Percentiles rank a stretch among this genome's conserved stretches.
These are phyloP conservation scores for Hetaerina titia DNA, from an alignment of 2,888 invertebrate species.

Conservation along the genomic window DNA sequence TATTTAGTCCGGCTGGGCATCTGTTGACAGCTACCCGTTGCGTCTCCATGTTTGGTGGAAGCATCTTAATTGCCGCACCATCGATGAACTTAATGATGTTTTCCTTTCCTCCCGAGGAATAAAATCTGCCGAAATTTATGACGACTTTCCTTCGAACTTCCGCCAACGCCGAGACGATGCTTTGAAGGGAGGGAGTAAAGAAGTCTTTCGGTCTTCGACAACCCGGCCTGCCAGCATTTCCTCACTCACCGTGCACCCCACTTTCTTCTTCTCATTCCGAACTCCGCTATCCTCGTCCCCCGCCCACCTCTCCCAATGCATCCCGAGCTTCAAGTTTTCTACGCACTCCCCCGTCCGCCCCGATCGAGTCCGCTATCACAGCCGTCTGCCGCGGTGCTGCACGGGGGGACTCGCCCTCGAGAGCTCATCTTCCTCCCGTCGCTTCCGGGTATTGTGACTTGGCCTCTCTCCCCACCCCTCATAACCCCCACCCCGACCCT, in stretches of 20 bases:
- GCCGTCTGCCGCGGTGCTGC: not conserved
- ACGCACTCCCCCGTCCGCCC: not conserved
- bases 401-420: conserved; percentile 1
- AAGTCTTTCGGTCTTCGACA: not conserved
- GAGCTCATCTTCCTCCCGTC: not conserved
- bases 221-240: not conserved
- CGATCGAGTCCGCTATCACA: not conserved
- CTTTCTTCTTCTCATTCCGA: not conserved
- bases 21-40: not conserved
- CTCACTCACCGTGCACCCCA: not conserved
- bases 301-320: no score
- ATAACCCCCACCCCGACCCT: not conserved
- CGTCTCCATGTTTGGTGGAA: not conserved
- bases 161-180: not conserved
- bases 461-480: not conserved
- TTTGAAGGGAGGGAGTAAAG: not conserved
- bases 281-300: not conserved
- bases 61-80: not conserved
- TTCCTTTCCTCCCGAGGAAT: not conserved
- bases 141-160: not conserved
- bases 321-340: not conserved
- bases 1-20: not conserved
- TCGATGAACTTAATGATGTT: not conserved
- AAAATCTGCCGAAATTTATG: conserved; percentile 2
- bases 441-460: conserved; percentile 51